Evolutionary conservation across 2,888 invertebrate species (phyloP).

Genomic region (Dryococelus australis): DNA sequence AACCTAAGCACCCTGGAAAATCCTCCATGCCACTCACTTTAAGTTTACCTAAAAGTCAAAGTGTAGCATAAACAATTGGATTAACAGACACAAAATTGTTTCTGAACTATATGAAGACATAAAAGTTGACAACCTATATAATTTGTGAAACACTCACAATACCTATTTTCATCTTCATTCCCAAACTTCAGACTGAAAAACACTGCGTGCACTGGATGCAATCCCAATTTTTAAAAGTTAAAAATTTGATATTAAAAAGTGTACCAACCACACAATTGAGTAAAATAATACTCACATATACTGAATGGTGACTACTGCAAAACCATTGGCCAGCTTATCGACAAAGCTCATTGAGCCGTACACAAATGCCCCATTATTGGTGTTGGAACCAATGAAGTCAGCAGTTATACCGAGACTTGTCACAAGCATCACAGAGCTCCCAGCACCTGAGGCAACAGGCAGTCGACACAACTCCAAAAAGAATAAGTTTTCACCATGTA

Average conservation of each 20-base stretch:
- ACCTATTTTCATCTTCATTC: too few species aligned
- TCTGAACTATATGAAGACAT: too few species aligned
- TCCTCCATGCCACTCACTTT: too few species aligned
- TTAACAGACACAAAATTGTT: too few species aligned
- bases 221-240: neutral
- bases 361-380: conserved; percentile 88
- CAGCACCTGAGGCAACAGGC: conserved; percentile 66
- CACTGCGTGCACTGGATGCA: neutral
- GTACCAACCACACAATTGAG: neutral
- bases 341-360: conserved; percentile 93
- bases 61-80: too few species aligned
- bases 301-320: conserved; percentile 84
- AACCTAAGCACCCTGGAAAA: too few species aligned
- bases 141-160: too few species aligned
- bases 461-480: neutral
- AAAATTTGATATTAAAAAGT: conserved; percentile 5
- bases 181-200: conserved; percentile 13
- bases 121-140: too few species aligned
- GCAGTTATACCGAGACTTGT: conserved; percentile 87
- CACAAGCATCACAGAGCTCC: conserved; percentile 84
- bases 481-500: neutral
- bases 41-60: too few species aligned
- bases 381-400: conserved; percentile 83
- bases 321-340: conserved; percentile 89
- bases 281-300: conserved; percentile 65